Conservation (phyloP, 2,888 invertebrate genomes). For the Rotaria macrura region DNA sequence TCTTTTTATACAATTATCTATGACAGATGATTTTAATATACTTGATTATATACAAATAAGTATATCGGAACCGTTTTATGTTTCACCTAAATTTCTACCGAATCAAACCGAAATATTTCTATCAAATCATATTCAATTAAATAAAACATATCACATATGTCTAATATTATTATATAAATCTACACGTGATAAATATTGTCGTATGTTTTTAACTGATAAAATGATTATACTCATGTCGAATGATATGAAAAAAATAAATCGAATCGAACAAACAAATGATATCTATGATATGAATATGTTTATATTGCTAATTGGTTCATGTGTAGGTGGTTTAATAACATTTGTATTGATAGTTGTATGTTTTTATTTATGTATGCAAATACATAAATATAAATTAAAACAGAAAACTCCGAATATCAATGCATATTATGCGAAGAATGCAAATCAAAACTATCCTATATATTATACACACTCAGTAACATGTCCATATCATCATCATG, state of each 20-base stretch:
- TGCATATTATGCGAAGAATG: not conserved
- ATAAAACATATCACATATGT: not conserved
- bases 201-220: not conserved
- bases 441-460: not conserved
- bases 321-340: not conserved
- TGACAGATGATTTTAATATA: not conserved
- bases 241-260: too few species aligned
- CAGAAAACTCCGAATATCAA: not conserved
- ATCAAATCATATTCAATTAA: not conserved
- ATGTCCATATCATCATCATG: slow-evolving; percentile 3
- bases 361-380: not conserved
- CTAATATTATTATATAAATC: not conserved
- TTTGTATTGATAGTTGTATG: not conserved
- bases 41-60: not conserved
- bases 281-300: not conserved
- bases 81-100: not conserved
- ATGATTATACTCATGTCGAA: not conserved
- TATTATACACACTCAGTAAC: not conserved
- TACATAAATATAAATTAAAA: not conserved
- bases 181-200: slow-evolving; percentile 18
- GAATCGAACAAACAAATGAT: not conserved
- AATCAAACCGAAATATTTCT: not conserved
- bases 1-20: not conserved
- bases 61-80: not conserved
- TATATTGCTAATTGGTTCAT: slow-evolving; percentile 7